Base-by-base conservation (phyloP, 1,140 invertebrate species). In the Drosophila quadrilineata region DNA sequence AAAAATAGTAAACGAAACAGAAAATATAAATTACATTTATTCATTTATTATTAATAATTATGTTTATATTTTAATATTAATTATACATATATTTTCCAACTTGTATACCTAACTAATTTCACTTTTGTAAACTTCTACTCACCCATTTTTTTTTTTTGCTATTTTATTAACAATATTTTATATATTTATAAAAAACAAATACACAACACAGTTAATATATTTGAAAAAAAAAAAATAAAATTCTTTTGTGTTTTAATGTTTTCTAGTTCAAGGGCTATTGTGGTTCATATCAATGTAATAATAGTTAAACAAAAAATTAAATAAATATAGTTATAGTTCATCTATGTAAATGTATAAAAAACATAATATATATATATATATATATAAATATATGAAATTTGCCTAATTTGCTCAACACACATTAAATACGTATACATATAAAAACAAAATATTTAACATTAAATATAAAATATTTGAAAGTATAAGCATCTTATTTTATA, bases 351-450 rank as follows among this genome's bases (percentile, higher is more conserved):
- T 67, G 43, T n/a, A n/a, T n/a, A n/a, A n/a, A n/a, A n/a, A n/a
- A 19, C 31, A 58, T 17, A 29, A 31, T 59, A 45, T 45, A 19
- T 46, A 48, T 21, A 45, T 53, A 66, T 36, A 17, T 9, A 41
- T 35, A 36, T 16, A 9, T 9, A 41, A 67, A 40, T 14, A 52
- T 31, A 41, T 46, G 49, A 19, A 73, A 75, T 75, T 75, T 71
- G 66, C 56, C 71, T 69, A 71, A 82, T 75, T 80, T 80, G 75
- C 75, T 80, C 75, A 80, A 82, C n/a, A 28, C 6, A 45, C 50
- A 50, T n/a, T 3, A n/a, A 40, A 40, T 40, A 14, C 9, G 17
- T 16, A 41, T n/a, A 3, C 53, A 64, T 46, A 74, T 73, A 62
- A 53, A 63, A 54, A 12, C 29, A 28, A 38, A n/a, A 64, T 21